phyloP scores from a whole-genome alignment of 2,797 vertebrate genomes.

The Ciconia nigra region DNA sequence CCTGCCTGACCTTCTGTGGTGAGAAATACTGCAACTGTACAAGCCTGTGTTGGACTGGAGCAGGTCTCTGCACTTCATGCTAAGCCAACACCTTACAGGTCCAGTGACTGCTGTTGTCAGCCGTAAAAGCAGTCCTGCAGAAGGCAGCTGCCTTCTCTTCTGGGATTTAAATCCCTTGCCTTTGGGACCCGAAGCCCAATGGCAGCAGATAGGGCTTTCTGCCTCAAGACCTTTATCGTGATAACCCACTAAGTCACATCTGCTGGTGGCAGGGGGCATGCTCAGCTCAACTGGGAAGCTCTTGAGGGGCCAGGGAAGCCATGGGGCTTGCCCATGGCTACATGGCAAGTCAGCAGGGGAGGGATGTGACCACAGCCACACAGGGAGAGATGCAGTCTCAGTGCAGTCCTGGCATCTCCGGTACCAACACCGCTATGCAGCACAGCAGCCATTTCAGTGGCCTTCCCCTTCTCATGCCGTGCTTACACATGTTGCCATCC shows the following conservation, averaged over 20 bases:
- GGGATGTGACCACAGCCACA: background rate
- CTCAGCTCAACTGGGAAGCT: background rate
- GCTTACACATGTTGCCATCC: background rate
- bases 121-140: background rate
- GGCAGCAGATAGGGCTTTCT: background rate
- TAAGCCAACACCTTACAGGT: background rate
- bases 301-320: background rate
- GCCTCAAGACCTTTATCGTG: background rate
- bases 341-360: background rate
- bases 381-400: background rate
- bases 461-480: background rate
- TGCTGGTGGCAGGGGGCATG: background rate
- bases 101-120: background rate
- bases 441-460: background rate
- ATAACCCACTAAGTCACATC: background rate
- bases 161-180: background rate
- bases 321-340: background rate
- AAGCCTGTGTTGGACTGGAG: background rate
- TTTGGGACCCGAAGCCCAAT: background rate
- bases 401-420: background rate
- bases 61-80: background rate
- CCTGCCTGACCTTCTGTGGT: background rate
- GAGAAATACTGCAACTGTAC: background rate
- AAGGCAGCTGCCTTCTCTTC: background rate
- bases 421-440: background rate